phyloP scores from a whole-genome alignment of 2,113 vertebrate species.

The Oncorhynchus kisutch region DNA sequence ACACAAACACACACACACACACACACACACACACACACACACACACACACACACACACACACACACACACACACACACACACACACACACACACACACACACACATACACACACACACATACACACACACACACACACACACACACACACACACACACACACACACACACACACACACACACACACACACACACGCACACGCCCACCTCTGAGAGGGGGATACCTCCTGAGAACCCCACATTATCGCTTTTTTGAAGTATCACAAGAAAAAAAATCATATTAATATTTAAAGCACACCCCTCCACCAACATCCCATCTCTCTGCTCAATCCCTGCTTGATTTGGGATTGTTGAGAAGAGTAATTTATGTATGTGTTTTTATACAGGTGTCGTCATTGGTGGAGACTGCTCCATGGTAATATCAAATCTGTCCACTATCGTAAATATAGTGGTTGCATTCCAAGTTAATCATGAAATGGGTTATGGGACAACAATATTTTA shows the following conservation, averaged over 20 bases:
- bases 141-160: neutral
- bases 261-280: constrained; percentile 76
- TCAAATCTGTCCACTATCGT: too few relatives aligned
- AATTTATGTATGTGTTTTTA: constrained; percentile 36
- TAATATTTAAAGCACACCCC: constrained; percentile 84
- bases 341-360: constrained; percentile 48
- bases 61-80: too few relatives aligned
- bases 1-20: constrained; percentile 3
- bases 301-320: constrained; percentile 26
- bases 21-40: constrained; percentile 2
- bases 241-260: constrained; percentile 92
- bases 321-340: constrained; percentile 61
- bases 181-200: constrained; percentile 8
- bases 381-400: constrained; percentile 15
- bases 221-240: constrained; percentile 79
- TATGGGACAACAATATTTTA: too few relatives aligned
- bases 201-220: constrained; percentile 27
- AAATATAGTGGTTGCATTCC: too few relatives aligned
- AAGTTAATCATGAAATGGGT: too few relatives aligned
- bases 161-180: neutral
- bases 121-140: constrained; percentile 7
- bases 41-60: neutral
- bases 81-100: neutral
- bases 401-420: too few relatives aligned
- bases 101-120: neutral